A percentile compares a stretch with the other conserved stretches of the same genome.
phyloP scores from a whole-genome alignment of 2,888 invertebrate genomes.

The Agrilus cyanescens region DNA sequence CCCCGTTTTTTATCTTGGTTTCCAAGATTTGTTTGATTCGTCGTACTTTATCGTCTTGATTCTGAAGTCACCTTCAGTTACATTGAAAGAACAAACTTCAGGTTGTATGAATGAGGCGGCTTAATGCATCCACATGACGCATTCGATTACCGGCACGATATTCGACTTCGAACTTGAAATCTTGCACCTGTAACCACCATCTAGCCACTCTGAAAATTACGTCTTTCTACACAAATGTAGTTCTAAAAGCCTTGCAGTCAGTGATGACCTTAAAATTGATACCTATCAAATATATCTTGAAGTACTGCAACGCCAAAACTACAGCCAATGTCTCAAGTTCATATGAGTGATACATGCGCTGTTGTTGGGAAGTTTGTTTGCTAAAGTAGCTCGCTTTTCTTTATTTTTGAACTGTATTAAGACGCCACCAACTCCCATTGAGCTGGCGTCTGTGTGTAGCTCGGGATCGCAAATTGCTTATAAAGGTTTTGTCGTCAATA shows the following conservation, averaged over 20 bases:
- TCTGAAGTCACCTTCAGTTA: background rate
- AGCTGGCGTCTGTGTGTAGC: background rate
- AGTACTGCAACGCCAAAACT: too few species aligned
- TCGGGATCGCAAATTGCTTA: conserved; percentile 2
- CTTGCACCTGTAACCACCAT: conserved; percentile 1
- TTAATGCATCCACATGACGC: too few species aligned
- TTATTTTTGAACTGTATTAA: conserved; percentile 1
- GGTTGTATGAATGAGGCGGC: too few species aligned
- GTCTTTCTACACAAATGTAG: conserved; percentile 9
- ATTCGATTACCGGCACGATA: background rate
- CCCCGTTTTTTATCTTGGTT: too few species aligned
- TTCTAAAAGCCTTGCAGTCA: conserved; percentile 13
- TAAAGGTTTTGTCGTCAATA: too few species aligned
- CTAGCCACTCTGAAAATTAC: background rate
- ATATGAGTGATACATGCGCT: too few species aligned
- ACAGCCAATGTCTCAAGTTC: too few species aligned
- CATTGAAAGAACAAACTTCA: too few species aligned
- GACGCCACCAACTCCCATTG: background rate
- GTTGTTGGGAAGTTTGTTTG: conserved; percentile 1
- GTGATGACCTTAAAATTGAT: too few species aligned
- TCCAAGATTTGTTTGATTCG: too few species aligned
- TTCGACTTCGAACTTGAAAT: background rate
- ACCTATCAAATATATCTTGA: too few species aligned
- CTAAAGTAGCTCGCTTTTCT: conserved; percentile 3
- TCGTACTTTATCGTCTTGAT: too few species aligned